phyloP scores from a whole-genome alignment of 2,888 invertebrate genomes.

The Eupithecia subfuscata region DNA sequence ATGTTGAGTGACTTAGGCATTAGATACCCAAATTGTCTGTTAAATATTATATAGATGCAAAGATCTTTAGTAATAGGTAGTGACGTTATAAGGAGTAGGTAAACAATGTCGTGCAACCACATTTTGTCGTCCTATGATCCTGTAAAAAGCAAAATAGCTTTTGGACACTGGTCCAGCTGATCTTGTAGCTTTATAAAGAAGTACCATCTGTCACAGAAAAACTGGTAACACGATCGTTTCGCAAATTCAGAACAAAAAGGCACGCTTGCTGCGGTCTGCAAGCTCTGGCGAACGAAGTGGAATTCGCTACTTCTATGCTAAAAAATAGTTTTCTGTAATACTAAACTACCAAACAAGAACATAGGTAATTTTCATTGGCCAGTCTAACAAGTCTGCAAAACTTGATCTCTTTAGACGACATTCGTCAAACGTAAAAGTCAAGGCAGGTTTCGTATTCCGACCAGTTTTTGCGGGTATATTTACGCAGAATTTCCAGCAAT shows the following conservation, averaged over 20 bases:
- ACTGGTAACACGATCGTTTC: constrained; percentile 12
- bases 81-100: background rate
- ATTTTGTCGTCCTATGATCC: background rate
- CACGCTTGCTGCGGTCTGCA: background rate
- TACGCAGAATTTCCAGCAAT: background rate
- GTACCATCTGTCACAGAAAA: constrained; percentile 21
- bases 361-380: background rate
- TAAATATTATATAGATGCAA: background rate
- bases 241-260: constrained; percentile 16
- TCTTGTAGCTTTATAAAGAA: constrained; percentile 8
- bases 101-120: background rate
- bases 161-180: background rate
- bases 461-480: background rate
- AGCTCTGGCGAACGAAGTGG: background rate
- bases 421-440: constrained; percentile 1
- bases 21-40: background rate
- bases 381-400: background rate
- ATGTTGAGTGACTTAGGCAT: no score
- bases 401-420: constrained; percentile 1
- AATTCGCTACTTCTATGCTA: background rate
- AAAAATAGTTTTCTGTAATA: background rate
- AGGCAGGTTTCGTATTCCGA: background rate
- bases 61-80: background rate
- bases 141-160: background rate
- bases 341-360: background rate